Evolutionary conservation across 2,888 invertebrate genomes (phyloP).

Genomic region (Oegoconia quadripuncta): DNA sequence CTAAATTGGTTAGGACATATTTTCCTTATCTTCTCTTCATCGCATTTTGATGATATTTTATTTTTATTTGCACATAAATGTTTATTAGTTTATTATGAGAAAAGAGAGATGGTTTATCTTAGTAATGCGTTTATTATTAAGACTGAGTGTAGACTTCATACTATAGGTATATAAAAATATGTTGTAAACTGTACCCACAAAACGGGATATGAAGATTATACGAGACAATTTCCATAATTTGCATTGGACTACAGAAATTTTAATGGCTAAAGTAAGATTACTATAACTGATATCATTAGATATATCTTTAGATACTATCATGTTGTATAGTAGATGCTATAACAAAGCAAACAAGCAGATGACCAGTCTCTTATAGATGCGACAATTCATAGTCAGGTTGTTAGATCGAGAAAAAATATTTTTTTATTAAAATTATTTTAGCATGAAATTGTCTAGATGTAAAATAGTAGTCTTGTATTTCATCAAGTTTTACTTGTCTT

Average conservation of each 20-base stretch:
- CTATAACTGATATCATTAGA: constrained; percentile 20
- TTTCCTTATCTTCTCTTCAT: constrained; percentile 7
- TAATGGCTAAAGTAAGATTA: constrained; percentile 7
- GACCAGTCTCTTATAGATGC: constrained; percentile 14
- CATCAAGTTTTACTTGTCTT: too few relatives aligned
- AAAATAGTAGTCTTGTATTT: too few relatives aligned
- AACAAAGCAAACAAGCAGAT: constrained; percentile 27
- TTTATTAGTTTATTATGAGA: not conserved
- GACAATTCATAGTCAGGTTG: constrained; percentile 16
- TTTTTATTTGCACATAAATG: constrained; percentile 2
- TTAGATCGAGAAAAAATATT: not conserved
- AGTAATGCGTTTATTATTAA: not conserved
- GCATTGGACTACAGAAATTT: constrained; percentile 3
- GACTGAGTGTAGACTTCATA: not conserved
- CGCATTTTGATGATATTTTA: not conserved
- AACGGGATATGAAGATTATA: too few relatives aligned
- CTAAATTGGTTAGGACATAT: constrained; percentile 19
- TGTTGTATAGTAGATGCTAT: constrained; percentile 12
- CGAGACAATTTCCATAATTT: too few relatives aligned
- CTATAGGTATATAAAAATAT: not conserved
- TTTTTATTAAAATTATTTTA: too few relatives aligned
- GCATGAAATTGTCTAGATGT: too few relatives aligned
- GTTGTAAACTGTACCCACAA: too few relatives aligned
- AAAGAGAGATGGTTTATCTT: not conserved
- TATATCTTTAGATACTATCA: constrained; percentile 22